These are phyloP conservation scores for Spodoptera picta DNA, from an alignment of 2,888 invertebrate genomes.

Conservation along the genomic window DNA sequence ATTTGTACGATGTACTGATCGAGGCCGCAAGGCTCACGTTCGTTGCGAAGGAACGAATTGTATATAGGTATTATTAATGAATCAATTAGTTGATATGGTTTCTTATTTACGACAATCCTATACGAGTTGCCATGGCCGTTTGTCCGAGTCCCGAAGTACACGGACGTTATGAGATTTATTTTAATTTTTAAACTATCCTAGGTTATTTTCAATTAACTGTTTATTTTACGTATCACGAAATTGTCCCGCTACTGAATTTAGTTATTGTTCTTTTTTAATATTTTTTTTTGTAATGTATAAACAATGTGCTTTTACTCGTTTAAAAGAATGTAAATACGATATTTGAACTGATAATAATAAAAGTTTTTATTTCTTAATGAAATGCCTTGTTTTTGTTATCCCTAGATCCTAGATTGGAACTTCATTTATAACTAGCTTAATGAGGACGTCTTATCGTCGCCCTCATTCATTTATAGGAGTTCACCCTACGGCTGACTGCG, in stretches of 20 bases:
- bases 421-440: slow-evolving; percentile 23
- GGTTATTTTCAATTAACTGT: slow-evolving; percentile 72
- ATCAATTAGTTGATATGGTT: slow-evolving; percentile 64
- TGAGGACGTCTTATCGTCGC: slow-evolving; percentile 25
- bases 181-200: slow-evolving; percentile 68
- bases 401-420: slow-evolving; percentile 7
- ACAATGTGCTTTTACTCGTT: slow-evolving; percentile 88
- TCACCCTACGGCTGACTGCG: slow-evolving; percentile 1
- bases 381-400: slow-evolving; percentile 60
- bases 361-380: slow-evolving; percentile 88
- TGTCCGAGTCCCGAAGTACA: slow-evolving; percentile 64
- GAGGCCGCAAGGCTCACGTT: slow-evolving; percentile 41
- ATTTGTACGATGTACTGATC: slow-evolving; percentile 65
- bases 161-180: slow-evolving; percentile 75
- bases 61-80: slow-evolving; percentile 57
- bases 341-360: slow-evolving; percentile 90
- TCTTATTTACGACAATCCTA: slow-evolving; percentile 73
- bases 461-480: slow-evolving; percentile 25
- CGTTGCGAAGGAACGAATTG: slow-evolving; percentile 53
- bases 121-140: slow-evolving; percentile 77
- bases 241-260: slow-evolving; percentile 73
- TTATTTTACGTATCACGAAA: slow-evolving; percentile 75
- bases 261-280: slow-evolving; percentile 66
- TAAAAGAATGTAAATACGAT: slow-evolving; percentile 89
- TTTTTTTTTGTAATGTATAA: slow-evolving; percentile 79